Base-by-base conservation (phyloP, 2,113 vertebrate genomes). In the Crotalus tigris region DNA sequence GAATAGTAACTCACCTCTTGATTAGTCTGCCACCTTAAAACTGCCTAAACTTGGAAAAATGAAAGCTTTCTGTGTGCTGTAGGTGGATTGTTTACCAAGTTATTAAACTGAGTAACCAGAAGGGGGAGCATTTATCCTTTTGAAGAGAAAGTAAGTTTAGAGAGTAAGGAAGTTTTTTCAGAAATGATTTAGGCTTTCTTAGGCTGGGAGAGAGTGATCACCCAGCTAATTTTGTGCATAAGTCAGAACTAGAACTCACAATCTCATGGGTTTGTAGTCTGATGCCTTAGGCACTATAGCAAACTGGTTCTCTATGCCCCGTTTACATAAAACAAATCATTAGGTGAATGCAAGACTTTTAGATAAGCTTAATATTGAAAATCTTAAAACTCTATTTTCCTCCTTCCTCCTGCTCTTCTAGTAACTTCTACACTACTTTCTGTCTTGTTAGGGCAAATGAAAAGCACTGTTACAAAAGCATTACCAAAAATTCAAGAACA, bases 401-500 rank as follows among this genome's bases (percentile, higher is more conserved):
- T 53, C 3, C 26, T 58, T 33, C 1, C 0, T 57, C 7, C 17
- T 89, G 10, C 13, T 24, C 0, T 17, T 57, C 0, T 93, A 10
- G 57, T 88, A 58, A 91, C 8, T 89, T 33, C 39, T 93, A 49
- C 57, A 58, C 33, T 93, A 1, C 26, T 92, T 59, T 1, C 6
- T 90, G 19, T 95, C 55, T 33, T 3, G 7, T 39, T 51, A 97
- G 98, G 92, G 4, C 5, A 0, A 23, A 95, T 91, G 89, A 92
- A 87, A 57, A 95, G 88, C 7, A 10, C 17, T 4, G 0, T 0
- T 61, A 88, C 33, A 46, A 96, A 51, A 29, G 29, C 33, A 0
- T 64, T 98, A 90, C 91, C 49, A 53, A 94, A 95, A 93, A 97
- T 98, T 19, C 75, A 81, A 0, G 98, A 98, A 95, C 93, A 64